Percentiles rank a stretch among this genome's conserved stretches.
Evolutionary conservation across 2,888 invertebrate species (phyloP).

Genomic region (Amaurobius ferox): DNA sequence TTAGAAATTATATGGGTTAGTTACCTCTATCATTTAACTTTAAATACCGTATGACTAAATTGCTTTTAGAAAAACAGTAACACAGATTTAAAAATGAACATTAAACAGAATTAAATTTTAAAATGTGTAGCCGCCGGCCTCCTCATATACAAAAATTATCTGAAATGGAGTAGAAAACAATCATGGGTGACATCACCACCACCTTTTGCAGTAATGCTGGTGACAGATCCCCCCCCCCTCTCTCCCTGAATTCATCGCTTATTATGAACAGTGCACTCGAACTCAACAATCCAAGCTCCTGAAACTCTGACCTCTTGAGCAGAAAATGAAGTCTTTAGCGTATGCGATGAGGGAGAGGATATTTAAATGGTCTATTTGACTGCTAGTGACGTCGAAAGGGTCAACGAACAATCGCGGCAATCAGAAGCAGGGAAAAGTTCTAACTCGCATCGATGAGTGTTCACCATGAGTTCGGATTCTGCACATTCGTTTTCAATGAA

Average conservation of each 20-base stretch:
- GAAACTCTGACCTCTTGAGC: background rate
- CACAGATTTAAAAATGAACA: too few species aligned
- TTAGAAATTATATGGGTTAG: too few species aligned
- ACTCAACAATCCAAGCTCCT: background rate
- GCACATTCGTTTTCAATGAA: background rate
- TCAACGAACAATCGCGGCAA: background rate
- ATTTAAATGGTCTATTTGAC: background rate
- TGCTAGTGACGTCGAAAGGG: background rate
- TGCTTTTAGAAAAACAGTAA: too few species aligned
- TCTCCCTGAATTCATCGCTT: background rate
- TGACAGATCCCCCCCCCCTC: background rate
- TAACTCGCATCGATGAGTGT: background rate
- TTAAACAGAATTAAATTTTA: too few species aligned
- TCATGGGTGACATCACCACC: too few species aligned
- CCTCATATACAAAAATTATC: too few species aligned
- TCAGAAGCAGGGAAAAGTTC: background rate
- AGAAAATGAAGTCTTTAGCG: background rate
- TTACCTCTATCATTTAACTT: too few species aligned
- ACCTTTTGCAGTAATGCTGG: background rate
- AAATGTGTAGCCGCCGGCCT: too few species aligned
- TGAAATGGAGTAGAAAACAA: too few species aligned
- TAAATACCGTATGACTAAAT: too few species aligned
- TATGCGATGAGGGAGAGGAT: background rate
- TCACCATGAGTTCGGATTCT: background rate
- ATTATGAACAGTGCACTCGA: background rate